Evolutionary conservation across 2,797 vertebrate species (phyloP), one percentile per base, ranked within the genome.

Genomic region (Todus mexicanus): DNA sequence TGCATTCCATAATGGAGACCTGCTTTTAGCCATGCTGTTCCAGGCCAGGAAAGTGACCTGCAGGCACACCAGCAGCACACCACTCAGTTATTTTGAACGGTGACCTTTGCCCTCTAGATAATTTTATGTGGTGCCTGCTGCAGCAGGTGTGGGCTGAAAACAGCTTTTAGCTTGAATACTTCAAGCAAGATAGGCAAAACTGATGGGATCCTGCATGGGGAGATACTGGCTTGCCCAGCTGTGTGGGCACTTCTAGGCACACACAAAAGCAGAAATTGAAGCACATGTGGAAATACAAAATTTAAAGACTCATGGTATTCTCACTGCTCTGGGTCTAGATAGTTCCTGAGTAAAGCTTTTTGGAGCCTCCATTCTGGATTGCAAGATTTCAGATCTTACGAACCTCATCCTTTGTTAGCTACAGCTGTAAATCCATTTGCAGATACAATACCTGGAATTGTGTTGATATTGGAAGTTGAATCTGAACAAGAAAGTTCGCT

Each of bases 1-100:
- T 38, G 26, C 40, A 37, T 60, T 48, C 69, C 50, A 31, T n/a
- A 83, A 38, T 1, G 11, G 56, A 72, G 17, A 31, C 6, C 11
- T 60, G n/a, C 19, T 74, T 75, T 81, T 22, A 65, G 54, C 21
- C 2, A 1, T 25, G 45, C 47, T 61, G 7, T 57, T 71, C 37
- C 68, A 79, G 15, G 48, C 35, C 37, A 48, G 29, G 12, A 77
- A 7, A 29, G 22, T 57, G 47, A 61, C 19, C 15, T 0, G 3
- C 27, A 75, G n/a, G 21, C 29, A 54, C 12, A 45, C 3, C 50
- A 43, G 23, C 15, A 59, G 25, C 26, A n/a, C 26, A 21, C 21
- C 0, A 0, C 23, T 42, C 4, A 2, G 16, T 50, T 37, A 22
- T 35, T 73, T 16, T 6, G 22, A 19, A 63, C 4, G 3, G 17